These are phyloP conservation scores for Sylvicola cinctus DNA, from an alignment of 2,888 invertebrate genomes.

Conservation along the genomic window DNA sequence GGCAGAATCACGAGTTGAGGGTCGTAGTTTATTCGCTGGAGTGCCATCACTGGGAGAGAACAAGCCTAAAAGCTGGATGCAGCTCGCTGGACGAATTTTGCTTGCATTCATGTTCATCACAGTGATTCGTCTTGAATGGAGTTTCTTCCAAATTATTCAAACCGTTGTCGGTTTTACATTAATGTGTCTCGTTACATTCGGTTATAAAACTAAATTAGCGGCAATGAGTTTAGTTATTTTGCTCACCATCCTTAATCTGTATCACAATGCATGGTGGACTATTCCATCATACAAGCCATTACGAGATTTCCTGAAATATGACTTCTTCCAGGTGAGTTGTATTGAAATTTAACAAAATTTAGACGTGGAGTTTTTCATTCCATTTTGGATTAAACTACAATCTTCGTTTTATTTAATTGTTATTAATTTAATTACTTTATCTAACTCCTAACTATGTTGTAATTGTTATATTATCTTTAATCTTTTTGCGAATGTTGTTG, in stretches of 20 bases:
- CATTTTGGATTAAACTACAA: not conserved
- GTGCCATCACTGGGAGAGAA: constrained; percentile 83
- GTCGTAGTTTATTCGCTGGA: constrained; percentile 89
- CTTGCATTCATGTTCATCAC: constrained; percentile 99
- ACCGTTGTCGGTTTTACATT: constrained; percentile 83
- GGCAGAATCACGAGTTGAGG: constrained; percentile 90
- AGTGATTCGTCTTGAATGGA: constrained; percentile 78
- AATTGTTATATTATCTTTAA: too few species aligned
- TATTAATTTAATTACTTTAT: constrained; percentile 2
- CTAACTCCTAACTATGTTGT: too few species aligned
- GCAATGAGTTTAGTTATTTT: constrained; percentile 83
- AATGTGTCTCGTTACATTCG: constrained; percentile 90
- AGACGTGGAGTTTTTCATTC: not conserved
- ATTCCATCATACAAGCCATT: constrained; percentile 89
- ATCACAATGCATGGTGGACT: constrained; percentile 97
- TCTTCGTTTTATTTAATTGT: constrained; percentile 3
- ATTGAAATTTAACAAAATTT: constrained; percentile 3
- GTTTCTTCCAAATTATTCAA: constrained; percentile 75
- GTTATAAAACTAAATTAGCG: constrained; percentile 96
- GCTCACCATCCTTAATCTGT: constrained; percentile 76
- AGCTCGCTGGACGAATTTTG: constrained; percentile 84
- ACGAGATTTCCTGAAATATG: constrained; percentile 98
- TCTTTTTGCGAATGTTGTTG: too few species aligned
- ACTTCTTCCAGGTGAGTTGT: constrained; percentile 88
- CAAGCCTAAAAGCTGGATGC: constrained; percentile 90